These are phyloP conservation scores for Rhabdornis inornatus DNA, from an alignment of 2,113 vertebrate species.

Conservation along the genomic window DNA sequence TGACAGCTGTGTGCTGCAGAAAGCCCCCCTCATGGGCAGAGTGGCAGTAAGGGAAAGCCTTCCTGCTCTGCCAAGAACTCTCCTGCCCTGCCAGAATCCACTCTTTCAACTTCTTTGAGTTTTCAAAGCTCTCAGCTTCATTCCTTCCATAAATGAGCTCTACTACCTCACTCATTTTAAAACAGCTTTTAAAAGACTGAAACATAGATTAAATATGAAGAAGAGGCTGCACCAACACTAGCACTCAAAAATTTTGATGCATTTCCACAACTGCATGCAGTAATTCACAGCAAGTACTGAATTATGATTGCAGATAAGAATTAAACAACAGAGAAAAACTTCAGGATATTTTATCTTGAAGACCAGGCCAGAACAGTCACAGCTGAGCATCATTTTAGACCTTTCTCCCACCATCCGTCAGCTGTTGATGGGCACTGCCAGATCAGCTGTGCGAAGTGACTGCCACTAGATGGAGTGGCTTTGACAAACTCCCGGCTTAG, in stretches of 20 bases:
- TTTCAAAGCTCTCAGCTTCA: neutral
- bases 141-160: neutral
- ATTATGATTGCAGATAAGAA: neutral
- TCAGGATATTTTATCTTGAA: neutral
- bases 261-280: neutral
- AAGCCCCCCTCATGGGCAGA: neutral
- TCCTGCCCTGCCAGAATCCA: neutral
- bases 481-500: slow-evolving; percentile 2
- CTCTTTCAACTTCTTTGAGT: neutral
- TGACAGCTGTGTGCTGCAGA: neutral
- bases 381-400: neutral
- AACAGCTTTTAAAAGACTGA: neutral
- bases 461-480: slow-evolving; percentile 69
- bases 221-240: rapidly evolving
- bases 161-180: neutral
- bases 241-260: neutral
- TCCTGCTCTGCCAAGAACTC: neutral
- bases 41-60: neutral
- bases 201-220: neutral
- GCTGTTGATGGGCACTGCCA: neutral
- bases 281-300: neutral
- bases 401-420: neutral
- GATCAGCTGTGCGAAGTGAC: slow-evolving; percentile 38
- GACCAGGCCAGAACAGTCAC: neutral
- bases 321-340: neutral